Base-by-base conservation (phyloP, 2,113 vertebrate genomes). In the Sarotherodon lohbergeri region DNA sequence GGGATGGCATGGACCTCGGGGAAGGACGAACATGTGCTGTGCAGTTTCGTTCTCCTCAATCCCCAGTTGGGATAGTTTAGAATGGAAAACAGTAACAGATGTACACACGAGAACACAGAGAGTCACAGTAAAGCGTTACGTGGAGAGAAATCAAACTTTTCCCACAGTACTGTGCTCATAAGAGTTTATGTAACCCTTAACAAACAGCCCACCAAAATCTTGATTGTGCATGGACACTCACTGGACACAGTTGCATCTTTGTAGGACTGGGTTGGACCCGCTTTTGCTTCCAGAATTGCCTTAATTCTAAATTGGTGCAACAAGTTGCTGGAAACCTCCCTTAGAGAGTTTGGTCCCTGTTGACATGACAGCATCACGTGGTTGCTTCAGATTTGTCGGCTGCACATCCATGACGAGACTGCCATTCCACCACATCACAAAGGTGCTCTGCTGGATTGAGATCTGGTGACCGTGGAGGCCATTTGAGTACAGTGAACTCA, bases 1-100 rank as follows among this genome's bases (percentile, higher is more conserved):
- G 88, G 87, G 83, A 91, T 90, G 88, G 87, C 90, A 91, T 85
- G 86, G 81, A 86, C 90, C 85, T 76, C 19, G 57, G 82, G 79
- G 76, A 36, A 83, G 85, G 89, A 87, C 90, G 88, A 92, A 93
- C 88, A 91, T 93, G 93, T 92, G 91, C 82, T 84, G 83, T 54
- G 55, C 66, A 43, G 82, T 84, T 94, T 93, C 48, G 39, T 82
- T 78, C 81, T 50, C 76, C 80, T 71, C 83, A 4, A 3, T 56
- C 57, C 43, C 29, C 81, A 80, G 84, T 27, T 59, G 61, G 82
- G 86, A 91, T 79, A 88, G 83, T 91, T 90, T 9, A 41, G 10
- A 39, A 22, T 43, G 83, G 71, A 91, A 88, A 92, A 90, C 82
- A 83, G 55, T 36, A 56, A 86, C 84, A 88, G 57, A 91, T 90